Conservation (phyloP, 2,113 vertebrate species). For the Pampusana beccarii region DNA sequence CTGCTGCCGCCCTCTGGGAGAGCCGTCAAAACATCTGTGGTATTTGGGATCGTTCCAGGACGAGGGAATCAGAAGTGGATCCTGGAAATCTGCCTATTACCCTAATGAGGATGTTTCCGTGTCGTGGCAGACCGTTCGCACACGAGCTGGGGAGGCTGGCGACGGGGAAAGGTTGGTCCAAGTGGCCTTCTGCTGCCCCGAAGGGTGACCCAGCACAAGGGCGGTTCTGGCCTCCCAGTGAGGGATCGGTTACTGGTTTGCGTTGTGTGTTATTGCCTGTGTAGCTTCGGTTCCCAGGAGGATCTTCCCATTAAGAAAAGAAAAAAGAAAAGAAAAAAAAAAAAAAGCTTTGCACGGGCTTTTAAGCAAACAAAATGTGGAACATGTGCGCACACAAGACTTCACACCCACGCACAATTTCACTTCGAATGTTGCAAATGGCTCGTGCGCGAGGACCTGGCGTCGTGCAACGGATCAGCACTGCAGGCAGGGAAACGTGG, state of each 20-base stretch:
- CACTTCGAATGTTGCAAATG: conserved; percentile 32
- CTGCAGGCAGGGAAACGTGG: not conserved
- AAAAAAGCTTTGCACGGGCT: conserved; percentile 29
- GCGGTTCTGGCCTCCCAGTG: not conserved
- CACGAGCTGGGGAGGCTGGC: not conserved
- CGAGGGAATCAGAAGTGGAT: conserved; percentile 46
- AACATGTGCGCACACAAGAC: conserved; percentile 59
- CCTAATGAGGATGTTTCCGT: conserved; percentile 64
- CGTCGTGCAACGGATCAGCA: not conserved
- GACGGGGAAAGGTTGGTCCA: not conserved
- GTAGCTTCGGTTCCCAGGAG: conserved; percentile 22
- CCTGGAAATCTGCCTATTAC: conserved; percentile 64
- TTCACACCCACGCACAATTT: conserved; percentile 62
- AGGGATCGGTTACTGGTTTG: not conserved
- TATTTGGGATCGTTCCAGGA: conserved; percentile 67
- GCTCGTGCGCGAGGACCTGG: conserved; percentile 28
- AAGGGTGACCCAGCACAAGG: not conserved
- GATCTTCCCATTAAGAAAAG: conserved; percentile 1
- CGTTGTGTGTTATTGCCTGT: not conserved
- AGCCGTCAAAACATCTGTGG: conserved; percentile 67
- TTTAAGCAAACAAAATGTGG: conserved; percentile 68
- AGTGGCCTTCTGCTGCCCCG: conserved; percentile 22
- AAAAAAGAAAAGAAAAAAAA: not conserved
- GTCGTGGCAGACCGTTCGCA: not conserved
- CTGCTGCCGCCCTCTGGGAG: conserved; percentile 61